Evolutionary conservation across 2,888 invertebrate species (phyloP).

Genomic region (Drosophila fulvimacula): DNA sequence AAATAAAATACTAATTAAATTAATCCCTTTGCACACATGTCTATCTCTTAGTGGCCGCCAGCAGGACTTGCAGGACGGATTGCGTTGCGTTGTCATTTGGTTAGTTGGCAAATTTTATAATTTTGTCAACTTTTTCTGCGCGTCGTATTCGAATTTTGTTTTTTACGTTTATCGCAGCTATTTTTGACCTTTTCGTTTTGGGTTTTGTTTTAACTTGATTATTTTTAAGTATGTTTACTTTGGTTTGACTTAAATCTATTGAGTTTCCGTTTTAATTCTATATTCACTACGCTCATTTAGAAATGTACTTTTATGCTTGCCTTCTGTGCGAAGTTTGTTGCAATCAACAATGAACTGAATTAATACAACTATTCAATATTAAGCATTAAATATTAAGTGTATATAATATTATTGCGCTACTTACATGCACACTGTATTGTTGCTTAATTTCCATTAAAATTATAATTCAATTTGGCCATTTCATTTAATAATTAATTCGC

Average conservation of each 20-base stretch:
- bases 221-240: conserved; percentile 33
- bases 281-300: conserved; percentile 59
- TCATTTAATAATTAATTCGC: conserved; percentile 17
- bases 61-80: conserved; percentile 7
- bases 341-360: conserved; percentile 50
- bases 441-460: conserved; percentile 38
- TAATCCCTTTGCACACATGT: conserved; percentile 57
- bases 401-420: conserved; percentile 47
- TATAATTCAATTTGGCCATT: conserved; percentile 54
- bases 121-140: conserved; percentile 37
- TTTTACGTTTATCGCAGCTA: conserved; percentile 75
- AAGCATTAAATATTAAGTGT: conserved; percentile 29
- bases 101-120: conserved; percentile 14
- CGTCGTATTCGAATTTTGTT: conserved; percentile 47
- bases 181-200: conserved; percentile 71
- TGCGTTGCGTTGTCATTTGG: conserved; percentile 44
- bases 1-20: conserved; percentile 54
- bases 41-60: not conserved
- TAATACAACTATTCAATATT: conserved; percentile 40
- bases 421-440: conserved; percentile 48
- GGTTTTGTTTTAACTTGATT: conserved; percentile 18
- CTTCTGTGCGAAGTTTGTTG: conserved; percentile 47
- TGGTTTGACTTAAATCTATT: conserved; percentile 48
- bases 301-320: conserved; percentile 59
- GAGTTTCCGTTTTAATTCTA: conserved; percentile 42